Conservation (phyloP, 2,888 invertebrate genomes). For the Limnephilus marmoratus region DNA sequence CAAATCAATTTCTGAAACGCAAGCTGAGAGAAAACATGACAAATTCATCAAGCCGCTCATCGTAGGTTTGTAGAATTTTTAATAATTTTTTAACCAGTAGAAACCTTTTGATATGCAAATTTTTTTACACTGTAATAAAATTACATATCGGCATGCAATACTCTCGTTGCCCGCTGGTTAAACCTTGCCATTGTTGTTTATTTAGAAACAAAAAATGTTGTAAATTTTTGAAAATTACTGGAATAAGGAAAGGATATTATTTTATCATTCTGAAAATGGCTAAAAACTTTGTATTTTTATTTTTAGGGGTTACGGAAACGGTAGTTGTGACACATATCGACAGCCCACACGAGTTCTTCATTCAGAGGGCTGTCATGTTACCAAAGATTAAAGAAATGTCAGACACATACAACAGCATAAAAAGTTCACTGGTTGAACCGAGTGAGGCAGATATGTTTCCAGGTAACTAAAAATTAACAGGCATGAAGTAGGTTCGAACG, state of each 20-base stretch:
- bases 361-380: constrained; percentile 67
- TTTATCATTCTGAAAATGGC: too few species aligned
- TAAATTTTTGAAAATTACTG: too few species aligned
- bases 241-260: too few species aligned
- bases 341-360: constrained; percentile 80
- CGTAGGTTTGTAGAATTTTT: not conserved
- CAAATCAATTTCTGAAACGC: not conserved
- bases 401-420: constrained; percentile 26
- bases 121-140: too few species aligned
- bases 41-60: constrained; percentile 6
- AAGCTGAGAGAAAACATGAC: not conserved
- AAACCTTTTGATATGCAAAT: too few species aligned
- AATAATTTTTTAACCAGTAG: too few species aligned
- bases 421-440: constrained; percentile 30
- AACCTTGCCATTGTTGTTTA: too few species aligned
- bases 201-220: too few species aligned
- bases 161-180: too few species aligned
- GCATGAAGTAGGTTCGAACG: too few species aligned
- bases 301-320: constrained; percentile 74
- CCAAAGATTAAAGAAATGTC: constrained; percentile 35
- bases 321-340: constrained; percentile 79
- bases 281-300: not conserved
- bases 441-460: constrained; percentile 31
- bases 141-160: too few species aligned
- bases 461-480: constrained; percentile 5